Conservation (phyloP, 35 echinoderm and acorn worm species). For the Stichopus chloronotus region DNA sequence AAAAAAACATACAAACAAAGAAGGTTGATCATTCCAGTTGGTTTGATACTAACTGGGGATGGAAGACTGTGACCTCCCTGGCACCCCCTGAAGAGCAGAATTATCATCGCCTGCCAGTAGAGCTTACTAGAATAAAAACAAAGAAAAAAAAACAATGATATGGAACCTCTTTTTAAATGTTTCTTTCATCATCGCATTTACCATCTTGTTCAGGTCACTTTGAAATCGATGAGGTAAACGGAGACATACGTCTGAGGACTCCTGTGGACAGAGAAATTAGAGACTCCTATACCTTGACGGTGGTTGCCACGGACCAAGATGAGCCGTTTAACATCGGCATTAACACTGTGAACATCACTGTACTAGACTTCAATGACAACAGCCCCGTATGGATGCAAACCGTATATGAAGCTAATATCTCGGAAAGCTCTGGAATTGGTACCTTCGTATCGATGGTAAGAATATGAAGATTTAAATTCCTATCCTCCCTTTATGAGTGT, state of each 20-base stretch:
- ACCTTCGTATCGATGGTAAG: slow-evolving; percentile 3
- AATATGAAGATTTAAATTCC: not conserved
- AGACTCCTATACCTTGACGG: slow-evolving; percentile 69
- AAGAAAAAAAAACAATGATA: too few species aligned
- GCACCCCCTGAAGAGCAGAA: too few species aligned
- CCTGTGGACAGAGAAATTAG: slow-evolving; percentile 75
- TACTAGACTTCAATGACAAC: slow-evolving; percentile 85
- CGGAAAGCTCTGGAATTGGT: slow-evolving; percentile 5
- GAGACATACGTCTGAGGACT: slow-evolving; percentile 64
- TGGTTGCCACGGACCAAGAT: slow-evolving; percentile 77
- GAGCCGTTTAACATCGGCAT: slow-evolving; percentile 47
- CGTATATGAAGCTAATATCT: slow-evolving; percentile 49
- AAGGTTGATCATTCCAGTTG: too few species aligned
- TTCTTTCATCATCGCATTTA: not conserved
- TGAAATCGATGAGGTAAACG: slow-evolving; percentile 60
- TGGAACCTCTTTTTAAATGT: not conserved
- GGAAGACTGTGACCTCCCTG: too few species aligned
- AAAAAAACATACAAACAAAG: too few species aligned
- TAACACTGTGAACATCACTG: slow-evolving; percentile 51
- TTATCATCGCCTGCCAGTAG: too few species aligned
- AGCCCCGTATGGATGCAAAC: slow-evolving; percentile 62
- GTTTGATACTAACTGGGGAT: too few species aligned
- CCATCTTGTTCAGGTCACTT: slow-evolving; percentile 66
- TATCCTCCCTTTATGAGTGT: too few species aligned
- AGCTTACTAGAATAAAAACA: too few species aligned